Percentiles rank a stretch among this genome's conserved stretches.
phyloP scores from a whole-genome alignment of 2,113 vertebrate species.

The Platichthys stellatus region DNA sequence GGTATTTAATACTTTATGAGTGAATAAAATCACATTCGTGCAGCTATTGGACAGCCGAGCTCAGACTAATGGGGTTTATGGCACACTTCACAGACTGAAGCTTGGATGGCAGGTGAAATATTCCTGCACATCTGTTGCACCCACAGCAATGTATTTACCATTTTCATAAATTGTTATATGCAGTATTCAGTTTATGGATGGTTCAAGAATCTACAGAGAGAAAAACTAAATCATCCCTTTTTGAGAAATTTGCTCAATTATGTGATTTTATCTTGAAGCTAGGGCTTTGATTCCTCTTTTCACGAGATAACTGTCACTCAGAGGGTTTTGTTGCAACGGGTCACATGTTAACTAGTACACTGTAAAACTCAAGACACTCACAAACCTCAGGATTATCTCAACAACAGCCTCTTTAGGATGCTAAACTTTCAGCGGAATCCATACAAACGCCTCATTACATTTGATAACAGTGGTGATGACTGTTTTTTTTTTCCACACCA shows the following conservation, averaged over 20 bases:
- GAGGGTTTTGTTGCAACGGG: background rate
- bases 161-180: constrained; percentile 22
- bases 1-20: constrained; percentile 68
- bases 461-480: constrained; percentile 41
- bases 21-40: constrained; percentile 59
- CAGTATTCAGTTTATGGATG: background rate
- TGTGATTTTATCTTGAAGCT: constrained; percentile 16
- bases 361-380: constrained; percentile 10
- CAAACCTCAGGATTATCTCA: constrained; percentile 16
- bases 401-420: constrained; percentile 32
- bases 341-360: constrained; percentile 16
- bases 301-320: background rate
- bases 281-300: background rate
- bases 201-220: background rate
- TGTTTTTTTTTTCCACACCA: constrained; percentile 34
- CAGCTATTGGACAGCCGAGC: constrained; percentile 32
- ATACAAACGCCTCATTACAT: constrained; percentile 58
- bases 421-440: constrained; percentile 46
- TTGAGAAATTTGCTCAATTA: background rate
- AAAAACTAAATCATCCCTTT: background rate
- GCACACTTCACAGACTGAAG: constrained; percentile 38
- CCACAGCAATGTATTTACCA: background rate
- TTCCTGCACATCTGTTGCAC: constrained; percentile 19
- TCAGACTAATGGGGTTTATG: constrained; percentile 53
- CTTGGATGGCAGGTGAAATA: constrained; percentile 29